Evolutionary conservation across 1,140 invertebrate species (phyloP).

Genomic region (Drosophila equinoxialis): DNA sequence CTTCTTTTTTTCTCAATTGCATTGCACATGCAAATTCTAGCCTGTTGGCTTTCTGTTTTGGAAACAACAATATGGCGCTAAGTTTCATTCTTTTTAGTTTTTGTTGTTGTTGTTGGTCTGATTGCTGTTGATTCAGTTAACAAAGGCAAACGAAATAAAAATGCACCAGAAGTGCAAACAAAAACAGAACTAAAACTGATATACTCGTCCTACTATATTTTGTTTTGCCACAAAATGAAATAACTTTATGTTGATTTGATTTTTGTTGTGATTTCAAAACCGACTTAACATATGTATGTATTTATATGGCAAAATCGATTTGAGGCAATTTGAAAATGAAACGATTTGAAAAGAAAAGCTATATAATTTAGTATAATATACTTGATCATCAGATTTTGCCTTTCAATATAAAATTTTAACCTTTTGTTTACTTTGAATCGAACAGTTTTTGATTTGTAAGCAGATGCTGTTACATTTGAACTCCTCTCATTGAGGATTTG

Average conservation of each 20-base stretch:
- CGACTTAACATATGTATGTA: too few species aligned
- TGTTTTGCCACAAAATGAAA: not conserved
- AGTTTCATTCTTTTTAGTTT: constrained; percentile 55
- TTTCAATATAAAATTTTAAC: too few species aligned
- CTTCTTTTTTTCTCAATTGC: constrained; percentile 53
- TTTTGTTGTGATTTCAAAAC: too few species aligned
- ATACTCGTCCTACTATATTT: not conserved
- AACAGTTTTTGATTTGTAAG: too few species aligned
- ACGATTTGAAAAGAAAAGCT: too few species aligned
- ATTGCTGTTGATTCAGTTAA: constrained; percentile 61
- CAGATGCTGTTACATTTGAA: too few species aligned
- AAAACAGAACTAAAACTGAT: not conserved
- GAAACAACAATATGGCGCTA: constrained; percentile 66
- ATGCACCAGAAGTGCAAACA: not conserved
- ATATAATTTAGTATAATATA: too few species aligned
- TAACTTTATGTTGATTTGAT: not conserved
- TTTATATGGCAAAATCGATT: too few species aligned
- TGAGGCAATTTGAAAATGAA: too few species aligned
- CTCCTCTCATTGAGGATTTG: too few species aligned
- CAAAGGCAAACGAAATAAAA: not conserved
- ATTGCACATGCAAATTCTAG: constrained; percentile 77
- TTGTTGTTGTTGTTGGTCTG: constrained; percentile 54
- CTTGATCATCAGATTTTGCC: too few species aligned
- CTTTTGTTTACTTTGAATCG: too few species aligned
- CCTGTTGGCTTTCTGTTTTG: constrained; percentile 72